A percentile compares a stretch with the other conserved stretches of the same genome.
These are phyloP conservation scores for Rhyzopertha dominica DNA, from an alignment of 1,140 invertebrate species.

Conservation along the genomic window DNA sequence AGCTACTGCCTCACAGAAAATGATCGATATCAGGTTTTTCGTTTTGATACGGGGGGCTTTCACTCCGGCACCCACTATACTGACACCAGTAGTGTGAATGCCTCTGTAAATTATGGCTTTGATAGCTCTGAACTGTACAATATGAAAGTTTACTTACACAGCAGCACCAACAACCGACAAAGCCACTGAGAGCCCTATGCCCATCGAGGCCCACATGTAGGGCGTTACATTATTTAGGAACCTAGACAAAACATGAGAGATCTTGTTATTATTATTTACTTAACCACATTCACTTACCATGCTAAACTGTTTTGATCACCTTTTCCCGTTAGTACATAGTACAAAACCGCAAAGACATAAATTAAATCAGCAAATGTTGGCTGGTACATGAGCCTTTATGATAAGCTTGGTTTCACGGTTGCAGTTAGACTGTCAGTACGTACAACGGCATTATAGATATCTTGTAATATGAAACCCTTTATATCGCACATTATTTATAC, in stretches of 20 bases:
- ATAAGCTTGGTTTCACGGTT: constrained; percentile 1
- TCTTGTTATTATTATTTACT: too few species aligned
- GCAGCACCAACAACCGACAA: constrained; percentile 97
- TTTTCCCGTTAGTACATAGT: constrained; percentile 82
- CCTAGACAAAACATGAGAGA: constrained; percentile 48
- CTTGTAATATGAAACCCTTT: not conserved
- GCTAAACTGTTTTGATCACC: constrained; percentile 83
- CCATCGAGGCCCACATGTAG: constrained; percentile 90
- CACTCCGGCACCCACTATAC: constrained; percentile 95
- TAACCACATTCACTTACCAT: constrained; percentile 54
- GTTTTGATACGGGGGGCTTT: constrained; percentile 98
- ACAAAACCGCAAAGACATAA: constrained; percentile 53
- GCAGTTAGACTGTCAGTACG: constrained; percentile 4
- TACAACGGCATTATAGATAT: not conserved
- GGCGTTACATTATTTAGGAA: constrained; percentile 81
- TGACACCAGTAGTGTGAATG: constrained; percentile 93
- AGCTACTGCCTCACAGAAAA: constrained; percentile 92
- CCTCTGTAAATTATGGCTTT: constrained; percentile 52
- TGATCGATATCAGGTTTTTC: constrained; percentile 97
- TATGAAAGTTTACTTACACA: constrained; percentile 72
- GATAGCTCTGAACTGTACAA: too few species aligned
- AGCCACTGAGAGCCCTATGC: constrained; percentile 88
- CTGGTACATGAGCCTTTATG: too few species aligned
- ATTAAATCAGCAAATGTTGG: not conserved
- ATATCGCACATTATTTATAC: not conserved